Percentiles rank a stretch among this genome's conserved stretches.
Conservation (phyloP, 2,797 vertebrate species). For the Chrysolophus pictus region DNA sequence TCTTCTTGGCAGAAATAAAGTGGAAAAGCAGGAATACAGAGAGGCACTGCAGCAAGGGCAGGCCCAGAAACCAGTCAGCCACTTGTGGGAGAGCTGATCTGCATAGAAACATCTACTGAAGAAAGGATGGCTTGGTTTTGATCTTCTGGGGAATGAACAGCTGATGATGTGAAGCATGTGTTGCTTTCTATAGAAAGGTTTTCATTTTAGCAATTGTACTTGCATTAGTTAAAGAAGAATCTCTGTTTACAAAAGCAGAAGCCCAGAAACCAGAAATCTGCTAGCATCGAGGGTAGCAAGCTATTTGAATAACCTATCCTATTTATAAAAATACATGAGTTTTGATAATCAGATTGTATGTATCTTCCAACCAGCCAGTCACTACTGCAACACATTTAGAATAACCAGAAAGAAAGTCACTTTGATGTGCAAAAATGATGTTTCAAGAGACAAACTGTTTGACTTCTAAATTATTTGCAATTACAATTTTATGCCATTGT, state of each 20-base stretch:
- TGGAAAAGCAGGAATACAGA: background rate
- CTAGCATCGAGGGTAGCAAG: background rate
- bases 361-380: background rate
- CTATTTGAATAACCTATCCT: background rate
- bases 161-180: background rate
- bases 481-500: background rate
- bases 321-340: background rate
- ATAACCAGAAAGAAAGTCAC: background rate
- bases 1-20: background rate
- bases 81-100: background rate
- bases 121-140: background rate
- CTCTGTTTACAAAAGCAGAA: background rate
- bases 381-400: background rate
- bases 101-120: background rate
- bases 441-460: background rate
- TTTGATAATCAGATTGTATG: background rate
- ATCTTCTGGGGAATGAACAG: background rate
- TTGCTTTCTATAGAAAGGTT: fast-evolving
- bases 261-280: background rate
- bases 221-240: background rate
- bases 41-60: background rate
- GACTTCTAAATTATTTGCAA: background rate
- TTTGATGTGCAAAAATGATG: background rate
- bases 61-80: background rate
- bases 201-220: background rate